These are phyloP conservation scores for Sylvia borin DNA, from an alignment of 2,797 vertebrate genomes.

Conservation along the genomic window DNA sequence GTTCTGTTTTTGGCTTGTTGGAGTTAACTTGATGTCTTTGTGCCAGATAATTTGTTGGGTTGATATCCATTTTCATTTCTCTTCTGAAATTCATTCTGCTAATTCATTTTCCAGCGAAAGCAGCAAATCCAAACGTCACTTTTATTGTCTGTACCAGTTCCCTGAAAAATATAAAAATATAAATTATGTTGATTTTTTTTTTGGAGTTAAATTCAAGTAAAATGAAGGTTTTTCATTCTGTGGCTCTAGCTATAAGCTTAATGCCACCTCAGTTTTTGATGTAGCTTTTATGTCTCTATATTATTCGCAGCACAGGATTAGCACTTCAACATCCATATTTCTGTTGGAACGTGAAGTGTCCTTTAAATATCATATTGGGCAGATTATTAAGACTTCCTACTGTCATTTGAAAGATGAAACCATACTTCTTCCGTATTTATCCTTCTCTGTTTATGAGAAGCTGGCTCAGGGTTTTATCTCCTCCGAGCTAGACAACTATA, in stretches of 20 bases:
- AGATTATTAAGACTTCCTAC: slow-evolving; percentile 62
- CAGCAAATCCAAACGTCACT: background rate
- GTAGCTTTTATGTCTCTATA: slow-evolving; percentile 7
- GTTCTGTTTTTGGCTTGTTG: background rate
- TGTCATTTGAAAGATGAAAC: slow-evolving; percentile 57
- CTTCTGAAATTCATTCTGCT: background rate
- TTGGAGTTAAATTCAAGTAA: background rate
- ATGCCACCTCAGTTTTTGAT: background rate
- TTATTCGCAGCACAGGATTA: slow-evolving; percentile 24
- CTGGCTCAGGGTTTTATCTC: slow-evolving; percentile 51
- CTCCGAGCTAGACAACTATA: slow-evolving; percentile 22
- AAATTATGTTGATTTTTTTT: background rate
- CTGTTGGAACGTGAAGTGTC: slow-evolving; percentile 29
- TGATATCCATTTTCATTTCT: background rate
- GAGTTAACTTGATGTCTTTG: background rate
- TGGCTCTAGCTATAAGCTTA: slow-evolving; percentile 26
- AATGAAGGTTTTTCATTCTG: background rate
- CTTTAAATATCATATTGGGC: slow-evolving; percentile 42
- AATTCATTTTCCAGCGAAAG: slow-evolving; percentile 14
- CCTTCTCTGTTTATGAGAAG: slow-evolving; percentile 13
- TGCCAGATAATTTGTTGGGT: background rate
- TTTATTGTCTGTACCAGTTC: background rate
- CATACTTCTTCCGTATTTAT: slow-evolving; percentile 8
- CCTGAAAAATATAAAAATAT: background rate
- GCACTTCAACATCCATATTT: slow-evolving; percentile 32